phyloP scores from a whole-genome alignment of 1,140 invertebrate species.

The Maconellicoccus hirsutus region DNA sequence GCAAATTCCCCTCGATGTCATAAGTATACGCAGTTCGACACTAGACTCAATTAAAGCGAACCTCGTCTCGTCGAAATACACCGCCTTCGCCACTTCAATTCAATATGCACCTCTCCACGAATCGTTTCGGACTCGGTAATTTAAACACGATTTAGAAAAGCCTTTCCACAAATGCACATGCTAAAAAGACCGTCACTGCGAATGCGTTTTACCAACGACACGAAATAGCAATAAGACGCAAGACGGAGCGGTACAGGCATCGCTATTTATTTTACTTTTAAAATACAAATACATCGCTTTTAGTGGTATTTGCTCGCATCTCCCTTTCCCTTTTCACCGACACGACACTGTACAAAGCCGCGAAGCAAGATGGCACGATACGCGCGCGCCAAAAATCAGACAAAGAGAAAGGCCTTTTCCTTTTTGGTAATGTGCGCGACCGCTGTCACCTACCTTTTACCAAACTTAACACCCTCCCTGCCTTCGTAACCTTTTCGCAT shows the following conservation, averaged over 20 bases:
- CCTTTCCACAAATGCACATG: background rate
- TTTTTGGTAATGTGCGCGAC: conserved; percentile 3
- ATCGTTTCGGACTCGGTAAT: background rate
- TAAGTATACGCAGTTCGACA: too few species aligned
- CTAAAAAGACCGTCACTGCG: too few species aligned
- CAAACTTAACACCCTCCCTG: background rate
- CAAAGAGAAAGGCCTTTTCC: background rate
- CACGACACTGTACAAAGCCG: too few species aligned
- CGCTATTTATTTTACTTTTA: conserved; percentile 9
- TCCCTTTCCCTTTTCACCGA: background rate
- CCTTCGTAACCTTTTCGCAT: background rate
- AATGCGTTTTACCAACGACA: background rate
- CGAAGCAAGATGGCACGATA: too few species aligned
- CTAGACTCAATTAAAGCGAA: too few species aligned
- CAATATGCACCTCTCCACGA: too few species aligned
- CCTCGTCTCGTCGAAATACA: too few species aligned
- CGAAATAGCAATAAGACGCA: background rate
- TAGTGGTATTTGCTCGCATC: background rate
- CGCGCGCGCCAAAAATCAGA: background rate
- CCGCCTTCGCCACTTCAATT: too few species aligned
- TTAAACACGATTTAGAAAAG: background rate
- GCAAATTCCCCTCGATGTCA: too few species aligned
- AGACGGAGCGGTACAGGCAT: background rate
- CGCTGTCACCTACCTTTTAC: conserved; percentile 7
- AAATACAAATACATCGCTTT: conserved; percentile 9